A percentile compares a stretch with the other conserved stretches of the same genome.
Conservation (phyloP, 2,888 invertebrate species). For the Masnerella sp. region DNA sequence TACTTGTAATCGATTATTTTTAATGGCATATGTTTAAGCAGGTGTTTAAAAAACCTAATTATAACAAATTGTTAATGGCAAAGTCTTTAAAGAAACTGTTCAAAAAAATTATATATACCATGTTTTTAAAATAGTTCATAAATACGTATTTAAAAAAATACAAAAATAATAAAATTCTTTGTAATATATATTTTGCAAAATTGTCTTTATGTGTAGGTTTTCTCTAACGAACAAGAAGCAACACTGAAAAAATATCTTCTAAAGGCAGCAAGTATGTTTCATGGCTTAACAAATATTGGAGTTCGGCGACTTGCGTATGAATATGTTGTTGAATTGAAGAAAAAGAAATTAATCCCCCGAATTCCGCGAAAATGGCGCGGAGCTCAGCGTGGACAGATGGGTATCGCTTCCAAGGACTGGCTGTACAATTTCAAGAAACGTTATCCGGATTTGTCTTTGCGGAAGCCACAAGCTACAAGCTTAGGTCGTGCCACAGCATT, state of each 20-base stretch:
- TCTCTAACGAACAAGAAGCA: slow-evolving; percentile 20
- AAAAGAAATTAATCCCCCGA: slow-evolving; percentile 8
- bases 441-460: slow-evolving; percentile 24
- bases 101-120: too few species aligned
- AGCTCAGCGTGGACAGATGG: slow-evolving; percentile 24
- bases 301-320: slow-evolving; percentile 48
- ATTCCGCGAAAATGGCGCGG: slow-evolving; percentile 46
- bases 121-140: too few species aligned
- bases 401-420: slow-evolving; percentile 57
- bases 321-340: slow-evolving; percentile 51
- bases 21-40: too few species aligned
- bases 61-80: too few species aligned
- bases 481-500: slow-evolving; percentile 58
- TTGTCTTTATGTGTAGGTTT: slow-evolving; percentile 19
- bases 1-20: too few species aligned
- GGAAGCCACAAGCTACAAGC: slow-evolving; percentile 62
- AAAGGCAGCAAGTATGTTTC: slow-evolving; percentile 26
- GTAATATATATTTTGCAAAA: background rate
- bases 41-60: too few species aligned
- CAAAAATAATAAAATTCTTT: background rate
- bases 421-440: slow-evolving; percentile 45
- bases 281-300: slow-evolving; percentile 28
- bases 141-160: background rate
- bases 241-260: slow-evolving; percentile 33
- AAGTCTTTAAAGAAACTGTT: too few species aligned